A percentile compares a stretch with the other conserved stretches of the same genome.
phyloP scores from a whole-genome alignment of 2,888 invertebrate species.

The Heliconius sara region DNA sequence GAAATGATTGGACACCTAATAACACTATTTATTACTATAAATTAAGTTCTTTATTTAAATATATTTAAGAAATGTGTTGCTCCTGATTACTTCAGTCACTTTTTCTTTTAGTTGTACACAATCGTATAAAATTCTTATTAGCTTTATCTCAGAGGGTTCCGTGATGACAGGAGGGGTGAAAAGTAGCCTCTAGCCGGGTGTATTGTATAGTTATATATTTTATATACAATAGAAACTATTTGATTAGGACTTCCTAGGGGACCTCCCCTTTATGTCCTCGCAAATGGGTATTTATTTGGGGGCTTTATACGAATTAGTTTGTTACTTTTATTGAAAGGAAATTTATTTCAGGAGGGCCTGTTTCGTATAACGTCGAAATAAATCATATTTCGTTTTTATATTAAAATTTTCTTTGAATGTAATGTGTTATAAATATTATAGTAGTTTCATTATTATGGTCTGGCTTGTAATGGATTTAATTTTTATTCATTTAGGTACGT shows the following conservation, averaged over 20 bases:
- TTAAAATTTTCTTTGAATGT: conserved; percentile 7
- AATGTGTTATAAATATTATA: conserved; percentile 16
- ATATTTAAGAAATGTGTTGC: neutral
- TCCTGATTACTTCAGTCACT: conserved; percentile 6
- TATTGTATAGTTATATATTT: conserved; percentile 60
- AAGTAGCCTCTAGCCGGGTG: conserved; percentile 48
- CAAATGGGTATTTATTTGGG: conserved; percentile 69
- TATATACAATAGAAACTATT: conserved; percentile 76
- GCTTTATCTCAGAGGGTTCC: conserved; percentile 62
- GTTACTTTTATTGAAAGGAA: conserved; percentile 41
- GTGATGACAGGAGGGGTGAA: conserved; percentile 62
- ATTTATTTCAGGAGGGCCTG: conserved; percentile 30
- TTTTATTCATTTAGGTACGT: neutral
- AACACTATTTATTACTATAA: neutral
- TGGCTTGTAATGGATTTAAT: neutral
- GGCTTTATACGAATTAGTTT: conserved; percentile 59
- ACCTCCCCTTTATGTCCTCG: conserved; percentile 68
- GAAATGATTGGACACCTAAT: no score
- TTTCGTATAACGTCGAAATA: conserved; percentile 30
- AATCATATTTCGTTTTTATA: conserved; percentile 29
- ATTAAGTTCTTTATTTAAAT: neutral
- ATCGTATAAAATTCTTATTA: conserved; percentile 79
- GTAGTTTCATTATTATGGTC: neutral
- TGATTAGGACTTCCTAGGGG: conserved; percentile 70
- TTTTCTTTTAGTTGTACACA: neutral